Base-by-base conservation (phyloP, 2,888 invertebrate genomes). In the Acanthopleura granulata region DNA sequence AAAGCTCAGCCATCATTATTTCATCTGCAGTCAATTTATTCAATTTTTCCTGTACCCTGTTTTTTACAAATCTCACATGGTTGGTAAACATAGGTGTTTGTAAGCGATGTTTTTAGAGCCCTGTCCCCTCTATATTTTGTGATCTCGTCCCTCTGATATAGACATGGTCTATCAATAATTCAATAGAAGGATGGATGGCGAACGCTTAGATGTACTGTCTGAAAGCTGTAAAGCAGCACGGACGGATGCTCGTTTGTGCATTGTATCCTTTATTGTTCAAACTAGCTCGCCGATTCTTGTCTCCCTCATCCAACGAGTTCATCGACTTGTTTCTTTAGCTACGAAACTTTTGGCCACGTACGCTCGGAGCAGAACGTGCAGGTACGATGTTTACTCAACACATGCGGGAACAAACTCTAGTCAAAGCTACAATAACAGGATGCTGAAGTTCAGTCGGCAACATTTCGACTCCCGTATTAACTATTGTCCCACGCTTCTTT, bases 141-240 rank as follows among this genome's bases (percentile, higher is more conserved):
- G 40, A 40, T 40, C 40, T 40, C 40, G 40, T 40, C 40, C 40
- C 40, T 40, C 40, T 40, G 40, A 40, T 40, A 40, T 40, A 40
- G 40, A 40, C 40, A 57, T 18, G 22, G 57, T 57, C 22, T 27
- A 66, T 66, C 66, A 66, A 66, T 66, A 66, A 66, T 66, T 27
- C 66, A 66, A 66, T 66, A 66, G 66, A 16, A n/a, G 29, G 29
- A 66, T 57, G 57, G 57, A 57, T 57, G 57, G 57, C 57, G 18
- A n/a, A n/a, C 18, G 57, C 4, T 12, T n/a, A 57, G 57, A 57
- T 18, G 57, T 57, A 57, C 22, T 12, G n/a, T 22, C n/a, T n/a
- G n/a, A n/a, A 18, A n/a, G n/a, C 57, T 6, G 18, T 12, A 1
- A 57, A 22, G 57, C 57, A 57, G 57, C 57, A 57, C 57, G 57